These are phyloP conservation scores for Keiferia lycopersicella DNA, from an alignment of 2,888 invertebrate genomes.

Conservation along the genomic window DNA sequence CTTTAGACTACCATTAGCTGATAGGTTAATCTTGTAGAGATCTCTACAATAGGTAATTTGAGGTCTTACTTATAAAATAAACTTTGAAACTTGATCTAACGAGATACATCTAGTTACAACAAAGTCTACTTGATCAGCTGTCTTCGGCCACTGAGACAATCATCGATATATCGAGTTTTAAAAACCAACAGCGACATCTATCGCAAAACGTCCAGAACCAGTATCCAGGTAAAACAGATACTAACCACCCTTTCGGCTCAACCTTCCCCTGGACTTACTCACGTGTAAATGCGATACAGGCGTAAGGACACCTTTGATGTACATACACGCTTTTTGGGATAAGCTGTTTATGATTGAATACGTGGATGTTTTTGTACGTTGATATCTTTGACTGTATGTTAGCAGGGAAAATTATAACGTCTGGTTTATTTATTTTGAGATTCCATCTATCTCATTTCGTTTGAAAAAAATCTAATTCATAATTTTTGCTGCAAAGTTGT, in stretches of 20 bases:
- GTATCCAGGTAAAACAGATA: neutral
- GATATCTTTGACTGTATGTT: neutral
- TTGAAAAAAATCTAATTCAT: neutral
- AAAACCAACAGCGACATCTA: neutral
- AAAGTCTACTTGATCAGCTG: no score
- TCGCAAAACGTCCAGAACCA: neutral
- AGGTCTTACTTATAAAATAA: no score
- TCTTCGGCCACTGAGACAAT: no score
- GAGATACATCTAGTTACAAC: no score
- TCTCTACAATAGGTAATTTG: no score
- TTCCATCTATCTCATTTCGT: neutral
- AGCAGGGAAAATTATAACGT: neutral
- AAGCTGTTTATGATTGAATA: constrained; percentile 19
- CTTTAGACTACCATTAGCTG: no score
- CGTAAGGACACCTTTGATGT: constrained; percentile 12
- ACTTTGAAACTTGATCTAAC: no score
- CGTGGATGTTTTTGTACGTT: neutral
- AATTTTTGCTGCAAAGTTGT: no score
- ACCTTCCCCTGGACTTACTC: neutral
- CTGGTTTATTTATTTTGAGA: neutral
- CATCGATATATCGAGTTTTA: no score
- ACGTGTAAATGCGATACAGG: constrained; percentile 14
- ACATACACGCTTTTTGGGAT: constrained; percentile 14
- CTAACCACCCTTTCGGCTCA: constrained; percentile 5
- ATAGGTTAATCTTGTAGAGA: no score